Conservation (phyloP, 2,797 vertebrate species). For the Gymnocypris eckloni region DNA sequence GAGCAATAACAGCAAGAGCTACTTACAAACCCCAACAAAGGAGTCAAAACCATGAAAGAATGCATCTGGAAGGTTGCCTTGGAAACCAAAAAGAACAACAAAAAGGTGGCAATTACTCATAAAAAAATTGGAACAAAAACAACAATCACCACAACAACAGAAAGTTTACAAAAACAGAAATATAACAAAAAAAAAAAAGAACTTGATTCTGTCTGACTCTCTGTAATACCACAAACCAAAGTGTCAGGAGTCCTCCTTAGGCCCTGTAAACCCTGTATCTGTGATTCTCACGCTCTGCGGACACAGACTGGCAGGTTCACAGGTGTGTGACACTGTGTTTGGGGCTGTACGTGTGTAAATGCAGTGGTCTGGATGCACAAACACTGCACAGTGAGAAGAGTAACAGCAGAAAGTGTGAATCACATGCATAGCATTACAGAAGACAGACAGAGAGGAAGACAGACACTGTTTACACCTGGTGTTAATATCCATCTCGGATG, state of each 20-base stretch:
- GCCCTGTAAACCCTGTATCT: background rate
- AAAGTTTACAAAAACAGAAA: constrained; percentile 34
- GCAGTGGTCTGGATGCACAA: constrained; percentile 15
- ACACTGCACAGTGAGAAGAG: background rate
- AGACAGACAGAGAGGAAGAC: background rate
- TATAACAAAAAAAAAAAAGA: background rate
- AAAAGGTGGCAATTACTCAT: constrained; percentile 60
- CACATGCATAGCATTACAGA: background rate
- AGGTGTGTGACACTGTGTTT: background rate
- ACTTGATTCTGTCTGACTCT: background rate
- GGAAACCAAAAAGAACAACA: constrained; percentile 81
- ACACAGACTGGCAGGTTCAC: constrained; percentile 3
- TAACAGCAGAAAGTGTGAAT: background rate
- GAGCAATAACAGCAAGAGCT: constrained; percentile 66
- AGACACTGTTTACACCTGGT: constrained; percentile 20
- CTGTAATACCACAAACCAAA: constrained; percentile 29
- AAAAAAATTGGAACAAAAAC: constrained; percentile 59
- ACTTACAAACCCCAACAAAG: constrained; percentile 99
- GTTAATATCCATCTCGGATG: background rate
- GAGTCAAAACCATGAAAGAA: constrained; percentile 93
- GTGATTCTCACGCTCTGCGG: background rate
- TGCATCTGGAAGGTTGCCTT: constrained; percentile 93
- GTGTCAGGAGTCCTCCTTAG: background rate
- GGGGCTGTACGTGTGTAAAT: background rate
- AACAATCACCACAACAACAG: constrained; percentile 16